These are phyloP conservation scores for Tapirus indicus DNA, from an alignment of 2,797 vertebrate species.

Conservation along the genomic window DNA sequence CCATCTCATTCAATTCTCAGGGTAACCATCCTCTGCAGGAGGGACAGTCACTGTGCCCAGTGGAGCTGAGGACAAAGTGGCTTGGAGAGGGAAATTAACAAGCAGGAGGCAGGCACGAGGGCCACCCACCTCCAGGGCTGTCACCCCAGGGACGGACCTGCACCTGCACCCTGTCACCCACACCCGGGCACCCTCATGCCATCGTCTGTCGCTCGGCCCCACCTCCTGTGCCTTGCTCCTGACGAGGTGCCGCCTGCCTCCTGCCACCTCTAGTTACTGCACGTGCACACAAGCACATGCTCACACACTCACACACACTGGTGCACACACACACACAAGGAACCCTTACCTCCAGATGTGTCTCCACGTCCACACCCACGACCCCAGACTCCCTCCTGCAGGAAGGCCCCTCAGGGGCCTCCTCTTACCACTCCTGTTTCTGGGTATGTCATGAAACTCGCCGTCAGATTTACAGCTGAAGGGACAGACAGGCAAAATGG, in stretches of 20 bases:
- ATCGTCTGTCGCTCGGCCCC: no score
- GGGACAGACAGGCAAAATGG: not conserved
- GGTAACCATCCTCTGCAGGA: rapidly evolving
- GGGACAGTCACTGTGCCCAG: not conserved
- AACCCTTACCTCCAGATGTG: rapidly evolving
- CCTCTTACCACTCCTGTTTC: not conserved
- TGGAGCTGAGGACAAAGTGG: not conserved
- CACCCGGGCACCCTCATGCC: not conserved
- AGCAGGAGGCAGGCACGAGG: not conserved
- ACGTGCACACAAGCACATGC: rapidly evolving
- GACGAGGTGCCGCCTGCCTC: not conserved
- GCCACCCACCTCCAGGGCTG: not conserved
- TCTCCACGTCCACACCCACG: not conserved
- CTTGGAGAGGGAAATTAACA: not conserved
- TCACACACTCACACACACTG: no score
- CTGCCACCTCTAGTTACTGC: not conserved
- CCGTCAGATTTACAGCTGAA: not conserved
- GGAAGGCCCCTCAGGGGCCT: not conserved
- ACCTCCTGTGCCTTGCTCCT: not conserved
- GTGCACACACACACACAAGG: rapidly evolving
- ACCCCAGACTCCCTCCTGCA: not conserved
- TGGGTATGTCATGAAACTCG: not conserved
- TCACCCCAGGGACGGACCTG: not conserved
- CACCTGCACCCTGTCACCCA: not conserved
- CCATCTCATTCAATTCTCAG: not conserved